These are phyloP conservation scores for Chrysocyon brachyurus DNA, from an alignment of 2,797 vertebrate genomes.

Conservation along the genomic window DNA sequence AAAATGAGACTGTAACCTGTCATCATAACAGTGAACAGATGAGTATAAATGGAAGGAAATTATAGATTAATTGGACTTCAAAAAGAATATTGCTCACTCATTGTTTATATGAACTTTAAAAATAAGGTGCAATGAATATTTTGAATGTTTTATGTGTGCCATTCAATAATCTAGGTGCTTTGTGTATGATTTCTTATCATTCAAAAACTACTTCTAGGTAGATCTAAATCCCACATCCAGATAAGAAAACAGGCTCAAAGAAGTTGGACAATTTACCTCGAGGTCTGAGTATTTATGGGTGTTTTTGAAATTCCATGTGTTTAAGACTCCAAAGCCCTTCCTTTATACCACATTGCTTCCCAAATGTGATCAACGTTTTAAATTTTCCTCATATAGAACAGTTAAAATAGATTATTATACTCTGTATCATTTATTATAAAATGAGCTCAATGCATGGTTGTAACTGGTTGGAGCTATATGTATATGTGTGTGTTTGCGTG, in stretches of 20 bases:
- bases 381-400: conserved; percentile 31
- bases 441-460: conserved; percentile 43
- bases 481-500: conserved; percentile 56
- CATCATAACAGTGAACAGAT: conserved; percentile 48
- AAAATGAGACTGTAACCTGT: conserved; percentile 56
- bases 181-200: not conserved
- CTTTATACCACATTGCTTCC: not conserved
- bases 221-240: not conserved
- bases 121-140: not conserved
- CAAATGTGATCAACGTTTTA: conserved; percentile 2
- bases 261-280: not conserved
- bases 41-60: not conserved
- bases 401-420: conserved; percentile 39
- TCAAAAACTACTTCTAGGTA: not conserved
- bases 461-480: conserved; percentile 52
- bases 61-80: not conserved
- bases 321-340: not conserved
- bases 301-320: too few relatives aligned
- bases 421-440: conserved; percentile 48
- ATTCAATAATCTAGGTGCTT: not conserved
- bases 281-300: not conserved
- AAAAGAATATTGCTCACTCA: not conserved
- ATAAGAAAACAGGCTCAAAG: not conserved
- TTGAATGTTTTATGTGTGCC: not conserved
- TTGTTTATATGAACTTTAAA: not conserved